Evolutionary conservation across 2,888 invertebrate species (phyloP).

Genomic region (Melanotus villosus): DNA sequence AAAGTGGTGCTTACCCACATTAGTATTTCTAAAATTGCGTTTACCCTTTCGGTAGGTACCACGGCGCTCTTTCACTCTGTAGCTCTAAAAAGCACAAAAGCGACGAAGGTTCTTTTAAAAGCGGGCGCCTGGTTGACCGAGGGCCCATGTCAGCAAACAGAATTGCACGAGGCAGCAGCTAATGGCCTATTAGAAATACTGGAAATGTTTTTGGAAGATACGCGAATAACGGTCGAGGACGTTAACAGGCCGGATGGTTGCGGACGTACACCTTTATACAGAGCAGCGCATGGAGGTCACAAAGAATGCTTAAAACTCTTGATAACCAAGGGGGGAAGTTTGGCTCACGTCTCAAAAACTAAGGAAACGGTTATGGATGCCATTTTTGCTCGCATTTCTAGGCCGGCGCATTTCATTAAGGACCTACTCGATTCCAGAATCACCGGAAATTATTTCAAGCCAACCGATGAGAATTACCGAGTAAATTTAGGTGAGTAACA

Average conservation of each 20-base stretch:
- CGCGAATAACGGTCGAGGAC: conserved; percentile 53
- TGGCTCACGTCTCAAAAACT: conserved; percentile 59
- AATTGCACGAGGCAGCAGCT: conserved; percentile 65
- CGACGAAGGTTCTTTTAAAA: conserved; percentile 61
- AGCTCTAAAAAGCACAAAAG: conserved; percentile 60
- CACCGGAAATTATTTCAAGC: conserved; percentile 53
- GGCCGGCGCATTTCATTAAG: conserved; percentile 63
- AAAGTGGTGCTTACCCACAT: neutral
- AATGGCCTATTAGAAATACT: conserved; percentile 59
- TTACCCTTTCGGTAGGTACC: conserved; percentile 53
- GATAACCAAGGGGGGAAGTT: conserved; percentile 66
- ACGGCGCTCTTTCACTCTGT: conserved; percentile 66
- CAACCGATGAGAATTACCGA: conserved; percentile 56
- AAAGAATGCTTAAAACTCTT: conserved; percentile 69
- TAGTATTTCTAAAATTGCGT: conserved; percentile 12
- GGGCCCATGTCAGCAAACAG: conserved; percentile 61
- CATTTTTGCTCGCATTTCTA: conserved; percentile 63
- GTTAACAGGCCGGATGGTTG: conserved; percentile 57
- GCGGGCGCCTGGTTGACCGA: conserved; percentile 62
- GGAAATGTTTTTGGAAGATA: conserved; percentile 54
- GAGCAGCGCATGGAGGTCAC: conserved; percentile 70
- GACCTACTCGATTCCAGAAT: conserved; percentile 63
- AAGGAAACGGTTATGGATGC: conserved; percentile 64
- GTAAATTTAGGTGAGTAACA: conserved; percentile 47
- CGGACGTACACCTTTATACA: conserved; percentile 71